Percentiles rank a stretch among this genome's conserved stretches.
Evolutionary conservation across 2,113 vertebrate genomes (phyloP).

Genomic region (Sialia sialis): DNA sequence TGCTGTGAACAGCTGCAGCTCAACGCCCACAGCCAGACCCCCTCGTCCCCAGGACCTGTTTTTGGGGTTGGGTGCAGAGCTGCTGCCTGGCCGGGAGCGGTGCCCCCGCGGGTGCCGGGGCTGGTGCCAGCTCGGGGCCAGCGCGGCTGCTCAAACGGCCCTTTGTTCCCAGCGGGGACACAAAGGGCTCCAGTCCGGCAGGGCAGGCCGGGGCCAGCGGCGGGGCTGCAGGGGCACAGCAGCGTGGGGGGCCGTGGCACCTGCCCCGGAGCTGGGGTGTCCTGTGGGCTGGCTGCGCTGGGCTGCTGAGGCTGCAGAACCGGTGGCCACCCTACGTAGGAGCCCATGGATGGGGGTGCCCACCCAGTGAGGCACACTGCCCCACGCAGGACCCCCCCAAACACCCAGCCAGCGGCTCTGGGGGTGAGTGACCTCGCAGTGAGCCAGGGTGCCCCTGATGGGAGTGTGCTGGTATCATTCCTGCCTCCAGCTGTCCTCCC

Average conservation of each 20-base stretch:
- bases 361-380: fast-evolving
- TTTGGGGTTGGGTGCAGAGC: background rate
- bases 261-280: background rate
- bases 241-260: background rate
- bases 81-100: background rate
- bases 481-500: background rate
- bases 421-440: fast-evolving
- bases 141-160: background rate
- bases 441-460: background rate
- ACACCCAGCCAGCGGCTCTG: fast-evolving
- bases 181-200: slow-evolving; percentile 32
- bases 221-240: background rate
- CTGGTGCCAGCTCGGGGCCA: background rate
- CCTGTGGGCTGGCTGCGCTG: fast-evolving
- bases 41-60: fast-evolving
- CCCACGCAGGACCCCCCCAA: no score
- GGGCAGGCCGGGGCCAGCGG: background rate
- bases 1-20: background rate
- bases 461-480: background rate
- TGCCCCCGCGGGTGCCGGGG: background rate
- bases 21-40: background rate
- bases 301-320: background rate
- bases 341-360: background rate
- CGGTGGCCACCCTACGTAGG: fast-evolving
- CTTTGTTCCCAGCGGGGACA: slow-evolving; percentile 50